Conservation (phyloP, 1,140 invertebrate genomes). For the Diprion similis region DNA sequence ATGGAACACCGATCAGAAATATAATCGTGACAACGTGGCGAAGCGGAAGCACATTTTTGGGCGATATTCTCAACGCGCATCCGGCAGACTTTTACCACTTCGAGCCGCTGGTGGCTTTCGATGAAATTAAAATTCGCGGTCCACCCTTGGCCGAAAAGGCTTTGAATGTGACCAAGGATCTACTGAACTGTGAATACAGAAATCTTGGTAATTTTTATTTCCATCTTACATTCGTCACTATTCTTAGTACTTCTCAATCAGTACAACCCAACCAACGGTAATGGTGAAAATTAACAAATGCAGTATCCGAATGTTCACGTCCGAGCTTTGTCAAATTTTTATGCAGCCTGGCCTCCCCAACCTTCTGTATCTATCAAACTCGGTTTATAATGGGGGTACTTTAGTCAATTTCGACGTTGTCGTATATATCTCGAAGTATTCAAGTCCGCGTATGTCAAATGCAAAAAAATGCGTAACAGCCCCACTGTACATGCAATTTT, state of each 20-base stretch:
- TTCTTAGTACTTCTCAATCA: too few species aligned
- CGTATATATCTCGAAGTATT: too few species aligned
- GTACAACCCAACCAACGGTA: constrained; percentile 3
- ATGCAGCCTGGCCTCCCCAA: too few species aligned
- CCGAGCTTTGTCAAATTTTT: neutral
- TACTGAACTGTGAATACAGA: constrained; percentile 79
- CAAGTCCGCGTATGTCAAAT: too few species aligned
- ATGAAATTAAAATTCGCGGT: constrained; percentile 79
- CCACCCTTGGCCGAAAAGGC: constrained; percentile 70
- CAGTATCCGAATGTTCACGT: neutral
- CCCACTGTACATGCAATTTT: too few species aligned
- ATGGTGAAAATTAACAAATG: neutral
- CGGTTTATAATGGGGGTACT: too few species aligned
- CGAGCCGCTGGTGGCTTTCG: constrained; percentile 83
- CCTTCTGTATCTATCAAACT: too few species aligned
- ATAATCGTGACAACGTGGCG: constrained; percentile 84
- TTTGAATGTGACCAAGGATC: constrained; percentile 69
- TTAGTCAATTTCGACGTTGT: too few species aligned
- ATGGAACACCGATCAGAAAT: constrained; percentile 74
- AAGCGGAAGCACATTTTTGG: constrained; percentile 88
- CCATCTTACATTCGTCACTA: too few species aligned
- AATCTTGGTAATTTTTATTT: constrained; percentile 63
- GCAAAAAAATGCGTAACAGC: too few species aligned
- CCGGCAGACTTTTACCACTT: constrained; percentile 90
- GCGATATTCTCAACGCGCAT: constrained; percentile 81